Percentiles rank a stretch among this genome's conserved stretches.
Evolutionary conservation across 2,113 vertebrate species (phyloP).

Genomic region (Vidua macroura): DNA sequence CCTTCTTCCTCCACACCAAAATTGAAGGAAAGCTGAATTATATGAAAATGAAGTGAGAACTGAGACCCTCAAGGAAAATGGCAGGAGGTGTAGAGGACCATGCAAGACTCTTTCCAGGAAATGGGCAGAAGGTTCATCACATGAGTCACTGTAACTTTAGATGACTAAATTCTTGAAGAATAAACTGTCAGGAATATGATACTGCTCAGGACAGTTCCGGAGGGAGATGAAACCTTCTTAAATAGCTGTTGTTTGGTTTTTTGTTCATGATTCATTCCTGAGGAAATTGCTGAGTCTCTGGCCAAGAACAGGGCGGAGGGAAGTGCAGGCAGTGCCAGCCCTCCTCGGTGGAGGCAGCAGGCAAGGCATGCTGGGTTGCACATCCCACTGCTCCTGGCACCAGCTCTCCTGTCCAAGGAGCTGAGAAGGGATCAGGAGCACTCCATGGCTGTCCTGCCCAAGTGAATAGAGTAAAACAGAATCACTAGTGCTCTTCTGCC

Average conservation of each 20-base stretch:
- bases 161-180: slow-evolving; percentile 45
- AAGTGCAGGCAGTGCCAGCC: neutral
- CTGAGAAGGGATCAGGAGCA: neutral
- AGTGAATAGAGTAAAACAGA: neutral
- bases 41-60: neutral
- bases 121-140: slow-evolving; percentile 36
- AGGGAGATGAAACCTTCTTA: slow-evolving; percentile 13
- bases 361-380: neutral
- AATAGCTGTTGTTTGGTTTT: slow-evolving; percentile 15
- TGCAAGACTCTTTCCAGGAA: slow-evolving; percentile 29
- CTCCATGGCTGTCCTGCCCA: neutral
- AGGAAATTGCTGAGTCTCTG: slow-evolving; percentile 31
- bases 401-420: neutral
- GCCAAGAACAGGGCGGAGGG: neutral
- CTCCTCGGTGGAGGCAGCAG: neutral
- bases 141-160: slow-evolving; percentile 59
- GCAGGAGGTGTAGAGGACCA: neutral
- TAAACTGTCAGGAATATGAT: slow-evolving; percentile 53
- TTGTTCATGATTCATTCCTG: slow-evolving; percentile 20
- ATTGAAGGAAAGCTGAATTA: neutral
- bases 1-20: neutral
- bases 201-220: neutral
- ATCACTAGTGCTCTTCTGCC: neutral
- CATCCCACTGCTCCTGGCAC: neutral
- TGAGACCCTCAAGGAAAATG: neutral